A percentile compares a stretch with the other conserved stretches of the same genome.
Conservation (phyloP, 2,113 vertebrate genomes). For the Cervus canadensis region DNA sequence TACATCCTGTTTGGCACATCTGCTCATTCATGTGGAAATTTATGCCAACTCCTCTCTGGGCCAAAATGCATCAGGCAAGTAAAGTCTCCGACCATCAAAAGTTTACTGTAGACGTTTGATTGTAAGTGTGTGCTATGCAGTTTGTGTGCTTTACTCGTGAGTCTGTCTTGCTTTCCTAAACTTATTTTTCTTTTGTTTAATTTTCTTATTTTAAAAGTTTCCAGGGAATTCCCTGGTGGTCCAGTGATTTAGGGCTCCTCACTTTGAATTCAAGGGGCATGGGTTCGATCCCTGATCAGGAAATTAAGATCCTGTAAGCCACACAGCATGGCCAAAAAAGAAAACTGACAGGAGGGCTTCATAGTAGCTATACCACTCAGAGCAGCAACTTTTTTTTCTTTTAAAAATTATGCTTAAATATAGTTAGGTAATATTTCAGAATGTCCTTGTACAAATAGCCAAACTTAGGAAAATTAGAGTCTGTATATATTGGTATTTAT, state of each 20-base stretch:
- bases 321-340: no score
- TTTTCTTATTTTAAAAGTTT: neutral
- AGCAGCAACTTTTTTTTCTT: neutral
- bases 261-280: neutral
- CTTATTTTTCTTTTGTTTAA: neutral
- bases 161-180: neutral
- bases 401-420: neutral
- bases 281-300: neutral
- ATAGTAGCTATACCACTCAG: neutral
- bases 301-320: neutral
- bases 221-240: neutral
- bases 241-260: neutral
- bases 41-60: constrained; percentile 80
- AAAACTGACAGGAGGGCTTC: neutral
- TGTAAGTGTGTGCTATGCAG: accelerated
- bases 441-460: neutral
- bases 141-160: neutral
- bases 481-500: neutral
- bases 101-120: neutral
- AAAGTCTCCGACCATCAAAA: neutral
- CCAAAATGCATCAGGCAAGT: constrained; percentile 82
- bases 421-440: neutral
- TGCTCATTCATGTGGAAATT: constrained; percentile 90
- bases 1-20: constrained; percentile 71
- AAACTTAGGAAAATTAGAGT: neutral